Base-by-base conservation (phyloP, 2,888 invertebrate species). In the Chymomyza amoena region DNA sequence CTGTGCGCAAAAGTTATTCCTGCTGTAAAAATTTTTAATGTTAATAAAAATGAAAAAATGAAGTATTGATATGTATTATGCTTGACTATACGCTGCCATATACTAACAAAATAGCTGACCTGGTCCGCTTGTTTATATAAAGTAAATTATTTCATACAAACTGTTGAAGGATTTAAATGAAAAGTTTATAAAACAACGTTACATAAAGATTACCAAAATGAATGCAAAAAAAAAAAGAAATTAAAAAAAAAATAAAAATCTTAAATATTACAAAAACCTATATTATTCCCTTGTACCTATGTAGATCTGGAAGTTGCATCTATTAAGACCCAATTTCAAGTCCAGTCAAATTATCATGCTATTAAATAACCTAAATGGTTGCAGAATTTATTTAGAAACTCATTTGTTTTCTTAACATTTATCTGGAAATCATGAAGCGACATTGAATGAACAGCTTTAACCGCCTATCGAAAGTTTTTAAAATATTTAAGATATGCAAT, bases 171-270 rank as follows among this genome's bases (percentile, higher is more conserved):
- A 82, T 87, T 82, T 74, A 80, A 78, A 70, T 74, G 74, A 88
- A 64, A 86, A 81, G 87, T 84, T 84, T 88, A 81, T 86, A 81
- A 84, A 88, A 84, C 84, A 79, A 86, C 73, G 84, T 84, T 88
- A 74, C 36, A 80, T 72, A 72, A 70, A 64, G 61, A 69, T 75
- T 75, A 79, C 73, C 73, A 32, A 60, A 66, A 60, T 66, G 59
- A 50, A 60, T 60, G 32, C 32, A 32, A 25, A 18, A 5, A 0
- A 52, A 54, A 36, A 77, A 69, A 73, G 15, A 76, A 78, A 20
- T 32, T 9, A 70, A 4, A 45, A 70, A 4, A 45, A 45, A 13
- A 45, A 45, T 32, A 32, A 7, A 7, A 45, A 7, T 45, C 10
- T 2, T 10, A 6, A 45, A 45, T 10, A 45, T 45, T 45, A 7